These are phyloP conservation scores for Zele albiditarsus DNA, from an alignment of 2,888 invertebrate species.

Conservation along the genomic window DNA sequence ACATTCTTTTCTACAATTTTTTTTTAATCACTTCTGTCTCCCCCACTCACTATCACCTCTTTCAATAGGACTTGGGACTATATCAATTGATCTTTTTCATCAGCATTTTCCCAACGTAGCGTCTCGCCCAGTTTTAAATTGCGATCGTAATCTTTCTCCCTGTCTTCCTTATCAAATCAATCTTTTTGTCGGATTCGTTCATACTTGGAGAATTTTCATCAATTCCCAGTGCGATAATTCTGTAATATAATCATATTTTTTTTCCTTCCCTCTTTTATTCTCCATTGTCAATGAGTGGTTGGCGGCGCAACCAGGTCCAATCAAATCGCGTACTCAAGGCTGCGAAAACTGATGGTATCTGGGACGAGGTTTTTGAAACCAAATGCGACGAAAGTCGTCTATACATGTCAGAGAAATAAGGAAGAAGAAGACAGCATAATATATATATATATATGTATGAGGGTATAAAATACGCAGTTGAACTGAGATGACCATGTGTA, in stretches of 20 bases:
- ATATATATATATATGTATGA: no score
- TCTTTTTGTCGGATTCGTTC: neutral
- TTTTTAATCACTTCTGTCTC: neutral
- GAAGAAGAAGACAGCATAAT: neutral
- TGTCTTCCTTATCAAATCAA: neutral
- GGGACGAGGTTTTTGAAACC: slow-evolving; percentile 26
- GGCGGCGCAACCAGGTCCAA: neutral
- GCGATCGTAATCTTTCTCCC: neutral
- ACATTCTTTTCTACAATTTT: neutral
- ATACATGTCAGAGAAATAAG: slow-evolving; percentile 7
- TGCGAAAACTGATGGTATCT: slow-evolving; percentile 19
- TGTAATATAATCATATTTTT: neutral
- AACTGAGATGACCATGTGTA: slow-evolving; percentile 8
- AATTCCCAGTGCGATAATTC: neutral
- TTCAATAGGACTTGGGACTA: neutral
- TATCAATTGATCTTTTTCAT: slow-evolving; percentile 6
- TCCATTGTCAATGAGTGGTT: neutral
- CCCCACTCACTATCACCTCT: neutral
- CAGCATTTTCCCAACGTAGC: slow-evolving; percentile 5
- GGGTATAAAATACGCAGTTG: neutral
- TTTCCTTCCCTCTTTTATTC: neutral
- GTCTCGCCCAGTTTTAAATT: neutral
- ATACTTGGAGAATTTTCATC: neutral
- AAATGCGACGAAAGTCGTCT: slow-evolving; percentile 6
- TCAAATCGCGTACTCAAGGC: slow-evolving; percentile 5